A percentile compares a stretch with the other conserved stretches of the same genome.
phyloP scores from a whole-genome alignment of 2,797 vertebrate genomes.

The Psittacula derbiana region DNA sequence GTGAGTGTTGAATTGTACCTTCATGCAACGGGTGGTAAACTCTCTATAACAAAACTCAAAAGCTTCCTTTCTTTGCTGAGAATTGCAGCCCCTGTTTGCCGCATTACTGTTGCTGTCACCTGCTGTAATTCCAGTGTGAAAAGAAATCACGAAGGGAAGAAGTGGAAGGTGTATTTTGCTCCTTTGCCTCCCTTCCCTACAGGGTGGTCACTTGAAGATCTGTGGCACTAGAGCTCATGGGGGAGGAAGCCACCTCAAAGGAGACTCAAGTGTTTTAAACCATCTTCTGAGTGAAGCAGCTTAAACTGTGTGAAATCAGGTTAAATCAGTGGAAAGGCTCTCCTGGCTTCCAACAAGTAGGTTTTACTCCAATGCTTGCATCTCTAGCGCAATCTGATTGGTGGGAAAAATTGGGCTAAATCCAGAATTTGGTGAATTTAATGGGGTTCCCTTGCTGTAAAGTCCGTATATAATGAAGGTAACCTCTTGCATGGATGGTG shows the following conservation, averaged over 20 bases:
- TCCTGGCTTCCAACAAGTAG: background rate
- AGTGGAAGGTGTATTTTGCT: background rate
- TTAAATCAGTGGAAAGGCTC: background rate
- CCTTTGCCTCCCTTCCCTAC: background rate
- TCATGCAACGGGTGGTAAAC: conserved; percentile 13
- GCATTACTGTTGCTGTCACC: background rate
- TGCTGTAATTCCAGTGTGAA: background rate
- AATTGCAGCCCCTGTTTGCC: conserved; percentile 17
- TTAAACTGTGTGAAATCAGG: background rate
- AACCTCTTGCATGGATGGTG: background rate
- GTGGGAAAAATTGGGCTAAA: background rate
- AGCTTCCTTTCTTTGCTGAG: conserved; percentile 10
- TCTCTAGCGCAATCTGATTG: background rate
- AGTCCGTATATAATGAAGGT: background rate
- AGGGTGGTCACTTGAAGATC: background rate
- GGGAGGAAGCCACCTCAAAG: background rate
- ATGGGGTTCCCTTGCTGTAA: rapidly evolving
- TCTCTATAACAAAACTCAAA: conserved; percentile 10
- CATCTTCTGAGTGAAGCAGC: background rate
- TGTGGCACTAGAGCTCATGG: background rate
- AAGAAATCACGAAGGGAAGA: background rate
- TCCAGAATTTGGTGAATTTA: background rate
- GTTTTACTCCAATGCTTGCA: background rate
- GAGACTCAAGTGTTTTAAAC: background rate
- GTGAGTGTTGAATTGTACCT: conserved; percentile 35